These are phyloP conservation scores for Agrypnia vestita DNA, from an alignment of 1,140 invertebrate genomes.

Conservation along the genomic window DNA sequence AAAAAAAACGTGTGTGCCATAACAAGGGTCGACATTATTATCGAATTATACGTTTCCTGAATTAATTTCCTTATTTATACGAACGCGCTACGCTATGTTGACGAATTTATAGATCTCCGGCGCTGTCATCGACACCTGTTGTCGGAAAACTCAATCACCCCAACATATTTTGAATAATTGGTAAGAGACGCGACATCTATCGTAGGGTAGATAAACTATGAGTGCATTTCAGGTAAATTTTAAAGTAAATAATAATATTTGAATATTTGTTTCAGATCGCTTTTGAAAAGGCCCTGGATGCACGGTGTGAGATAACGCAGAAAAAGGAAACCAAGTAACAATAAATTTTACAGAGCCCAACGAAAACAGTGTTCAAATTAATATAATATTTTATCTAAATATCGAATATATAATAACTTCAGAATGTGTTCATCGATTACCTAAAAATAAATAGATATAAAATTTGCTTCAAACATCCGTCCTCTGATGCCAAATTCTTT, in stretches of 20 bases:
- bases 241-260: not conserved
- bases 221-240: too few species aligned
- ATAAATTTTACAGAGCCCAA: slow-evolving; percentile 50
- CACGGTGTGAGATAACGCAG: slow-evolving; percentile 72
- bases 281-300: slow-evolving; percentile 69
- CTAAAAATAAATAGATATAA: slow-evolving; percentile 54
- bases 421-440: slow-evolving; percentile 60
- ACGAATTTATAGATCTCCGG: too few species aligned
- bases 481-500: slow-evolving; percentile 55
- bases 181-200: not conserved
- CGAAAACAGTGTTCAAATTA: slow-evolving; percentile 60
- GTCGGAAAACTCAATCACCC: not conserved
- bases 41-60: too few species aligned
- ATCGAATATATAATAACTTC: slow-evolving; percentile 40
- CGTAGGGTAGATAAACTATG: not conserved
- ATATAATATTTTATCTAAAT: slow-evolving; percentile 37
- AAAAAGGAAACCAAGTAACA: slow-evolving; percentile 36
- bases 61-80: too few species aligned
- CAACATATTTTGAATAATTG: too few species aligned
- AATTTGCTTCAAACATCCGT: slow-evolving; percentile 43
- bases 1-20: too few species aligned
- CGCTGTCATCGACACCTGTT: not conserved
- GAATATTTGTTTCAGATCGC: slow-evolving; percentile 67
- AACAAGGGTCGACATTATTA: too few species aligned
- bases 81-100: too few species aligned